phyloP scores from a whole-genome alignment of 2,888 invertebrate species.

The Volucella inflata region DNA sequence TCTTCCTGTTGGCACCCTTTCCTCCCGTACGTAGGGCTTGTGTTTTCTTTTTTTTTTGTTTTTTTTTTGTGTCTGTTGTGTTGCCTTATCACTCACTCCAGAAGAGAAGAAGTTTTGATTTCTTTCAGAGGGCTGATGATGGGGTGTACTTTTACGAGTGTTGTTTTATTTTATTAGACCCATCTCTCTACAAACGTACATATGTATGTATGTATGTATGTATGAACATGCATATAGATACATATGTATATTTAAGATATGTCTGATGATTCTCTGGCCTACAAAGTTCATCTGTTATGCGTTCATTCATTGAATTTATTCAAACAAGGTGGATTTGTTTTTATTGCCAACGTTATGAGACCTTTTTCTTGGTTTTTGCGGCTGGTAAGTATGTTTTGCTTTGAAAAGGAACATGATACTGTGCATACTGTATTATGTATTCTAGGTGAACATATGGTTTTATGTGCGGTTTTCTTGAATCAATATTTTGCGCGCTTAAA shows the following conservation, averaged over 20 bases:
- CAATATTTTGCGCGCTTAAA: slow-evolving; percentile 66
- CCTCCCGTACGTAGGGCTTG: slow-evolving; percentile 23
- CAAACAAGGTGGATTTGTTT: slow-evolving; percentile 73
- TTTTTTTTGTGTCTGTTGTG: slow-evolving; percentile 33
- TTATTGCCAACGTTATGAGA: slow-evolving; percentile 64
- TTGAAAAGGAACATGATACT: slow-evolving; percentile 59
- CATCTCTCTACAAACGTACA: background rate
- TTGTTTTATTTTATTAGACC: slow-evolving; percentile 64
- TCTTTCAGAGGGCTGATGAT: slow-evolving; percentile 38
- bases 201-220: background rate
- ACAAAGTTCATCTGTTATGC: slow-evolving; percentile 67
- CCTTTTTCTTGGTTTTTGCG: slow-evolving; percentile 32
- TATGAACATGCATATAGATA: background rate
- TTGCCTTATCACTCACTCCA: slow-evolving; percentile 66
- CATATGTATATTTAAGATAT: slow-evolving; percentile 53
- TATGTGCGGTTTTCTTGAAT: slow-evolving; percentile 67
- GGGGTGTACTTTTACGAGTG: slow-evolving; percentile 63
- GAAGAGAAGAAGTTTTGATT: slow-evolving; percentile 67
- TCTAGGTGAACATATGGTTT: slow-evolving; percentile 68
- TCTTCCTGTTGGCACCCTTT: slow-evolving; percentile 43
- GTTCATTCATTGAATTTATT: slow-evolving; percentile 75
- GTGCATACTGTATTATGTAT: slow-evolving; percentile 57
- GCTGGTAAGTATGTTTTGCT: slow-evolving; percentile 26
- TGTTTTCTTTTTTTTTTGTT: slow-evolving; percentile 30
- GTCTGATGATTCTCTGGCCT: slow-evolving; percentile 65